Conservation (phyloP, 2,888 invertebrate genomes). For the Eurois occulta region DNA sequence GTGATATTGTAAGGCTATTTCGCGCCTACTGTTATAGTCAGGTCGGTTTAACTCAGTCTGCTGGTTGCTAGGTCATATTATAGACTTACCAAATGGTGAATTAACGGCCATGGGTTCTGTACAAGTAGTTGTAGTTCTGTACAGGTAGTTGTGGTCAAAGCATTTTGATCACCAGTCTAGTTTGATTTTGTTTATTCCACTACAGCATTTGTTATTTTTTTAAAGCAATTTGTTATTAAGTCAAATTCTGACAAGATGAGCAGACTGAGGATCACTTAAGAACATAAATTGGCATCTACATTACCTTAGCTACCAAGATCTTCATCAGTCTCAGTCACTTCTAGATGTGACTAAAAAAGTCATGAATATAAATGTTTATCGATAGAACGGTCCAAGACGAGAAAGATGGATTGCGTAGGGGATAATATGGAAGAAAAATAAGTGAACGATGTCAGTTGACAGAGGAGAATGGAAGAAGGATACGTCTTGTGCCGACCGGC, state of each 20-base stretch:
- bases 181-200: neutral
- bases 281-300: neutral
- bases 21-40: constrained; percentile 16
- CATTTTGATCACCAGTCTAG: neutral
- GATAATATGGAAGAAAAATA: no score
- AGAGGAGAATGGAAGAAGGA: no score
- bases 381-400: no score
- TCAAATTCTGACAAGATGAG: neutral
- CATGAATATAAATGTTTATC: no score
- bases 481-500: no score
- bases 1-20: constrained; percentile 28
- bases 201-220: no score
- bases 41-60: neutral
- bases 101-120: neutral
- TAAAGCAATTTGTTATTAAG: neutral
- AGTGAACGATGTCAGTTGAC: no score
- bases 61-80: neutral
- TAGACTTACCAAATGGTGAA: neutral
- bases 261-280: neutral
- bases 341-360: no score
- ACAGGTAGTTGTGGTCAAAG: neutral
- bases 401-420: no score
- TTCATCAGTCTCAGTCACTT: no score
- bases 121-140: neutral
- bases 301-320: no score